Base-by-base conservation (phyloP, 2,888 invertebrate species). In the Calliopum simillimum region DNA sequence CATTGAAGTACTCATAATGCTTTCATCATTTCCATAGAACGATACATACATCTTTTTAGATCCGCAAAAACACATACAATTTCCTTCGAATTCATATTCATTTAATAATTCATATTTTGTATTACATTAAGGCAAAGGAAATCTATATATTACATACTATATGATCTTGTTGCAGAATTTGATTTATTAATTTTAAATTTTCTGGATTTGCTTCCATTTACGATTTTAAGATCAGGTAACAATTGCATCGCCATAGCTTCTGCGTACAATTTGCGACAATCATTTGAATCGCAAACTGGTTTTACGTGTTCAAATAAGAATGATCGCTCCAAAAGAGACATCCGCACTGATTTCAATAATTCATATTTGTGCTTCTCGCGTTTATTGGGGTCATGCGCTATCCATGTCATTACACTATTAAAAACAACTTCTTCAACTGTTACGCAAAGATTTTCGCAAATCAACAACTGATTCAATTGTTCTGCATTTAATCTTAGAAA, bases 241-340 rank as follows among this genome's bases (percentile, higher is more conserved):
- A 97, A 87, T 84, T 97, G 97, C 91, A 96, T 97, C 81, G 96
- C 96, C 75, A 97, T 90, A 13, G 97, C 97, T 86, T 97, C 97
- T 92, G 97, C 95, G 65, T 97, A 92, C 65, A 97, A 87, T 71
- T 94, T 92, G 81, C 96, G 95, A 79, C 96, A 96, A 66, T 90
- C 90, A 55, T 90, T 88, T 83, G 89, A 92, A 82, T 88, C 88
- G 78, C 90, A 90, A 0, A 89, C 87, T 43, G 82, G 81, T 85
- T 95, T 95, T 44, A 97, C 94, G 83, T 94, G 91, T 85, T 97
- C 97, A 68, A 94, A 93, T 76, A 97, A 90, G 85, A 96, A 97
- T 91, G 94, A 92, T 46, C 97, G 96, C 73, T 93, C 90, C 68
- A 98, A 87, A 55, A 97, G 87, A 8, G 97, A 96, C 78, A 97